Conservation (phyloP, 2,888 invertebrate species). For the Sialis lutaria region DNA sequence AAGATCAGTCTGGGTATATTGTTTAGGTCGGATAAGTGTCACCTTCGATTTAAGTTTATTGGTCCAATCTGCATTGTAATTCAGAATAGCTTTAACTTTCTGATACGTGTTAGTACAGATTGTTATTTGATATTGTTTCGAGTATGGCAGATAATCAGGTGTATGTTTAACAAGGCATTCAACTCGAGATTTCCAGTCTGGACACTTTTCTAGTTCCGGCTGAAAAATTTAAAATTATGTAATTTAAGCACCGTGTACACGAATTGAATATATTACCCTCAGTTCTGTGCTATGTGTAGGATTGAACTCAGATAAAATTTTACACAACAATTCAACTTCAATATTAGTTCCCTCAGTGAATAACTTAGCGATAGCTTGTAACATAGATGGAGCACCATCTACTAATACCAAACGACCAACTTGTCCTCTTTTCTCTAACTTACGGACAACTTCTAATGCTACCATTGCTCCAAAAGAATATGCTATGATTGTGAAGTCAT, state of each 20-base stretch:
- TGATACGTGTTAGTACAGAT: slow-evolving; percentile 29
- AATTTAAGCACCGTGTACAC: not conserved
- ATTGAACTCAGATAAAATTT: slow-evolving; percentile 20
- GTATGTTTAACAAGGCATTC: slow-evolving; percentile 27
- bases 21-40: slow-evolving; percentile 43
- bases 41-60: slow-evolving; percentile 33
- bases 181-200: slow-evolving; percentile 38
- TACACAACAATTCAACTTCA: slow-evolving; percentile 34
- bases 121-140: slow-evolving; percentile 23
- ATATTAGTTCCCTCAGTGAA: slow-evolving; percentile 25
- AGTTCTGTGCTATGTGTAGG: too few relatives aligned
- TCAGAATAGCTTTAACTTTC: slow-evolving; percentile 33
- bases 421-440: slow-evolving; percentile 48
- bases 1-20: slow-evolving; percentile 30
- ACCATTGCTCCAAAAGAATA: slow-evolving; percentile 79
- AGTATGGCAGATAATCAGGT: slow-evolving; percentile 22
- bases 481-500: slow-evolving; percentile 56
- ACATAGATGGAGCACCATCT: slow-evolving; percentile 60
- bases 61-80: slow-evolving; percentile 24
- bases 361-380: slow-evolving; percentile 30
- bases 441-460: slow-evolving; percentile 55
- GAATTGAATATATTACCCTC: too few relatives aligned
- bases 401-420: slow-evolving; percentile 50
- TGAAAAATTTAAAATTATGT: slow-evolving; percentile 10
- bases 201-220: slow-evolving; percentile 30